phyloP scores from a whole-genome alignment of 2,888 invertebrate genomes.

The Neoaliturus tenellus region DNA sequence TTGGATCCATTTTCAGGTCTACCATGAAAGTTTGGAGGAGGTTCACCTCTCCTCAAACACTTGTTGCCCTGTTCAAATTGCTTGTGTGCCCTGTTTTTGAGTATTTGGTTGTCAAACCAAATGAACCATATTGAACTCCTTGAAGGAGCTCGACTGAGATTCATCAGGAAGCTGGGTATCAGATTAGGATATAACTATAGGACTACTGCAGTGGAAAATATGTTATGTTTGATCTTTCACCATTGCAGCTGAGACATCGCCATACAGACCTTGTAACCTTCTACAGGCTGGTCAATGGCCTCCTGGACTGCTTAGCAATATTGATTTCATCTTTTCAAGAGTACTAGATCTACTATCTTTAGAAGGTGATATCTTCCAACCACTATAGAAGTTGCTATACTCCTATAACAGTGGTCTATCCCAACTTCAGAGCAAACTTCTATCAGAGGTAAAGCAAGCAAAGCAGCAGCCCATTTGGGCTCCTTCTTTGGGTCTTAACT shows the following conservation, averaged over 20 bases:
- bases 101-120: conserved; percentile 39
- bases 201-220: not conserved
- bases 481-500: no score
- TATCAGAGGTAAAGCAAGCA: not conserved
- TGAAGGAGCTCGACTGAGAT: conserved; percentile 2
- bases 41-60: conserved; percentile 25
- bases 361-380: not conserved
- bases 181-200: conserved; percentile 13
- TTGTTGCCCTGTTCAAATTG: conserved; percentile 16
- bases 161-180: conserved; percentile 31
- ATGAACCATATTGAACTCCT: conserved; percentile 33
- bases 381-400: no score
- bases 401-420: not conserved
- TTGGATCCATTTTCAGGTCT: conserved; percentile 47
- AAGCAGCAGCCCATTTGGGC: not conserved
- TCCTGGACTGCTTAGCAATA: conserved; percentile 11
- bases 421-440: no score
- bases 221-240: no score
- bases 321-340: not conserved
- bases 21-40: no score
- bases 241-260: not conserved
- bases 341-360: conserved; percentile 12
- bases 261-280: conserved; percentile 28
- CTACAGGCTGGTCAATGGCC: conserved; percentile 19
- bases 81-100: conserved; percentile 35